Evolutionary conservation across 2,797 vertebrate species (phyloP), one percentile per base, ranked within the genome.

Genomic region (Falco columbarius): DNA sequence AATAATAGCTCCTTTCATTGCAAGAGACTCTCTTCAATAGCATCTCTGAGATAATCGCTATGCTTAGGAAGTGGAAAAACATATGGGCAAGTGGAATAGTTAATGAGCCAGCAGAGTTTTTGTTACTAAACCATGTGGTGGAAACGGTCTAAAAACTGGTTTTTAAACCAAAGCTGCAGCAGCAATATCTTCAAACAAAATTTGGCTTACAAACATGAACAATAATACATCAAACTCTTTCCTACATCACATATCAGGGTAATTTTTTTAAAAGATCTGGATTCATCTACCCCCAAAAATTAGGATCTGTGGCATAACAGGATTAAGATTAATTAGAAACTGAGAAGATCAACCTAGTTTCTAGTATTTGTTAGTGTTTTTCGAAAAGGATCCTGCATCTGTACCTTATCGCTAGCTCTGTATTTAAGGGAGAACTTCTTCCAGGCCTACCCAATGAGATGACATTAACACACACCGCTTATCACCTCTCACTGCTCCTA

Each of bases 1-100:
- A 96, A 93, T 81, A 91, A 92, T 19, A 96, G 72, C 68, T 95
- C 38, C 20, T 89, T 83, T 81, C 67, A 75, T 15, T 86, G 72
- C 63, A 26, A 36, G 30, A 71, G 59, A 56, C 32, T 82, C 49
- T 67, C 61, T 76, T 81, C 85, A 76, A 6, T 4, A 93, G 47
- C 70, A 81, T 89, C 80, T 89, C 77, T 16, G 29, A 84, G 65
- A 92, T 44, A 83, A 92, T 77, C 81, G 55, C 74, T 59, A 7
- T 23, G 79, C 49, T 81, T 68, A 58, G 32, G 54, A 49, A 80
- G 49, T 4, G 16, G 68, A 84, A 81, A 85, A 95, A 86, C 86
- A 93, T 68, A 92, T 63, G 77, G 86, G 58, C 58, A 95, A 94
- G 75, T 34, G 26, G 40, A 92, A 66, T 5, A 81, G 75, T 6